Conservation (phyloP, 1,140 invertebrate genomes). For the Scaptomyza pallida region DNA sequence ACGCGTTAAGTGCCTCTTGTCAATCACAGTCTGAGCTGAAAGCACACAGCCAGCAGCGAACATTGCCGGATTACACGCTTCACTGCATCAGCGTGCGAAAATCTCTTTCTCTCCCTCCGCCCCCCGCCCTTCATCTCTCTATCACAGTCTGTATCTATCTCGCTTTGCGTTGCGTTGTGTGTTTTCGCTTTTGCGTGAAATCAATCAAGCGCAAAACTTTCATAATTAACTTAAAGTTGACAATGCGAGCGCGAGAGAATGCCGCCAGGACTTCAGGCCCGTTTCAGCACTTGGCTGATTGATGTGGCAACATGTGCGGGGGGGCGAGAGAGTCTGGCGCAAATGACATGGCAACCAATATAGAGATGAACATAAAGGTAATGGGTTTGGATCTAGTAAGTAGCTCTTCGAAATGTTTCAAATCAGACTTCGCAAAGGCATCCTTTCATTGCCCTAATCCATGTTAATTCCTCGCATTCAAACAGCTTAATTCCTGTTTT, state of each 20-base stretch:
- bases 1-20: slow-evolving; percentile 77
- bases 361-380: background rate
- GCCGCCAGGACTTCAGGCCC: background rate
- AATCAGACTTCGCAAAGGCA: too few relatives aligned
- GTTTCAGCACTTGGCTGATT: slow-evolving; percentile 49
- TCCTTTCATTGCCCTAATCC: too few relatives aligned
- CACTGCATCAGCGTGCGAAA: slow-evolving; percentile 26
- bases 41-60: background rate
- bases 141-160: slow-evolving; percentile 2
- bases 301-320: slow-evolving; percentile 45
- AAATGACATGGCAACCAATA: slow-evolving; percentile 5
- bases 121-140: background rate
- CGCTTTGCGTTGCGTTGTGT: background rate
- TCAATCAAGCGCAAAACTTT: slow-evolving; percentile 67
- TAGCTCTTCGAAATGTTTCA: too few relatives aligned
- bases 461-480: background rate
- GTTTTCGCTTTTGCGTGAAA: too few relatives aligned
- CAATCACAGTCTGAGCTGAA: slow-evolving; percentile 57
- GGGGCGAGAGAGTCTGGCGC: slow-evolving; percentile 12
- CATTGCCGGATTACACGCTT: slow-evolving; percentile 60
- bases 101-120: background rate
- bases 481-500: background rate
- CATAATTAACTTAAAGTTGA: slow-evolving; percentile 80
- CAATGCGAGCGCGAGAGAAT: slow-evolving; percentile 53
- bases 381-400: too few relatives aligned